A percentile compares a stretch with the other conserved stretches of the same genome.
phyloP scores from a whole-genome alignment of 2,113 vertebrate species.

The Alectura lathami region DNA sequence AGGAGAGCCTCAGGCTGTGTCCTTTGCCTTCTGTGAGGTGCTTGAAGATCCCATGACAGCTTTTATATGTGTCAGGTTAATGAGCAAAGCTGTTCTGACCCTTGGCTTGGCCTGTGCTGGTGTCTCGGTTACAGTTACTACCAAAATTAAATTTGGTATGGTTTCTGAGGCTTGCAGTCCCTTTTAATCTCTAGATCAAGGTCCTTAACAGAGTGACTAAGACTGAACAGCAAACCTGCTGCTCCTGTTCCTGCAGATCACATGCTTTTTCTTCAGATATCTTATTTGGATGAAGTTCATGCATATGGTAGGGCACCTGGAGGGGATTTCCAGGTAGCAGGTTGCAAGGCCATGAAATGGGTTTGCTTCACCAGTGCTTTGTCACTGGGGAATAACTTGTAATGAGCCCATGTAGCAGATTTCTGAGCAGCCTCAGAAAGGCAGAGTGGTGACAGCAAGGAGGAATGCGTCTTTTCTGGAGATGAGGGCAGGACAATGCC shows the following conservation, averaged over 20 bases:
- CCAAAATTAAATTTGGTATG: neutral
- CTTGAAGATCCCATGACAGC: neutral
- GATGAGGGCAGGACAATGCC: neutral
- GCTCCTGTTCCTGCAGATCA: neutral
- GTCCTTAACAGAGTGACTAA: neutral
- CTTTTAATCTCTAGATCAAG: no score
- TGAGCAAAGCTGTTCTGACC: neutral
- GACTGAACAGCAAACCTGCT: neutral
- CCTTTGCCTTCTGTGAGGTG: neutral
- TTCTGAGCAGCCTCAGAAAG: neutral
- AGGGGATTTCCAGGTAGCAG: neutral
- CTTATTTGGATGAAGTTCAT: neutral
- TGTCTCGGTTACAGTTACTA: neutral
- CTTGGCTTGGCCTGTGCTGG: neutral
- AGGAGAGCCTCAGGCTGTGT: neutral
- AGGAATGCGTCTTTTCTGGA: neutral
- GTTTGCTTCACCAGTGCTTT: neutral
- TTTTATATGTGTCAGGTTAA: accelerated
- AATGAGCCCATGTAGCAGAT: no score
- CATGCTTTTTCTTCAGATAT: neutral
- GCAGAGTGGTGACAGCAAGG: neutral
- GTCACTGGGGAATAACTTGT: neutral
- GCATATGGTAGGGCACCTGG: neutral
- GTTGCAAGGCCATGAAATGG: neutral
- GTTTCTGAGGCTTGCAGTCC: neutral